These are phyloP conservation scores for Stratiomys singularior DNA, from an alignment of 2,888 invertebrate species.

Conservation along the genomic window DNA sequence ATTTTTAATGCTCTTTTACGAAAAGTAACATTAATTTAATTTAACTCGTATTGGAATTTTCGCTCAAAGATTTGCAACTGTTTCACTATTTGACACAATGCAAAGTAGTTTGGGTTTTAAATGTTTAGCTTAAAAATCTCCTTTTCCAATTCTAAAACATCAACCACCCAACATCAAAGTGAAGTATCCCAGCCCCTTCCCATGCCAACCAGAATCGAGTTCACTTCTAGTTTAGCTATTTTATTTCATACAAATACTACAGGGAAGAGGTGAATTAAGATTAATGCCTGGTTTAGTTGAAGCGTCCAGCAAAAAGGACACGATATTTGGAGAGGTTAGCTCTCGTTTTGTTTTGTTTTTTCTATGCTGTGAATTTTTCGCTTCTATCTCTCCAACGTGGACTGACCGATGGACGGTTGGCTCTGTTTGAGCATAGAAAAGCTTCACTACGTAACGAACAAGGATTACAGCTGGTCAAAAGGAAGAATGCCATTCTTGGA, in stretches of 20 bases:
- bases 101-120: no score
- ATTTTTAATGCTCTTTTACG: no score
- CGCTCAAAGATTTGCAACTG: no score
- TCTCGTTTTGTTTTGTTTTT: neutral
- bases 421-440: conserved; percentile 6
- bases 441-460: conserved; percentile 18
- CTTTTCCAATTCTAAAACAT: no score
- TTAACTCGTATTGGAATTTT: no score
- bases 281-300: conserved; percentile 51
- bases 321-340: conserved; percentile 46
- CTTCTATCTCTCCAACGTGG: neutral
- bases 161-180: no score
- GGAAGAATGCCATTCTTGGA: neutral
- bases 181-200: neutral
- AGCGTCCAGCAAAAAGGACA: conserved; percentile 49
- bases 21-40: no score
- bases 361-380: neutral
- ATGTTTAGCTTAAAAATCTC: no score
- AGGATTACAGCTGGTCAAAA: conserved; percentile 30
- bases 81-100: no score
- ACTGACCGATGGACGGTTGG: neutral
- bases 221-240: conserved; percentile 35
- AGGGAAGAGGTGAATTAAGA: conserved; percentile 52
- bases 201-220: neutral
- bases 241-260: conserved; percentile 47